These are phyloP conservation scores for Tachina grossa DNA, from an alignment of 2,888 invertebrate genomes.

Conservation along the genomic window DNA sequence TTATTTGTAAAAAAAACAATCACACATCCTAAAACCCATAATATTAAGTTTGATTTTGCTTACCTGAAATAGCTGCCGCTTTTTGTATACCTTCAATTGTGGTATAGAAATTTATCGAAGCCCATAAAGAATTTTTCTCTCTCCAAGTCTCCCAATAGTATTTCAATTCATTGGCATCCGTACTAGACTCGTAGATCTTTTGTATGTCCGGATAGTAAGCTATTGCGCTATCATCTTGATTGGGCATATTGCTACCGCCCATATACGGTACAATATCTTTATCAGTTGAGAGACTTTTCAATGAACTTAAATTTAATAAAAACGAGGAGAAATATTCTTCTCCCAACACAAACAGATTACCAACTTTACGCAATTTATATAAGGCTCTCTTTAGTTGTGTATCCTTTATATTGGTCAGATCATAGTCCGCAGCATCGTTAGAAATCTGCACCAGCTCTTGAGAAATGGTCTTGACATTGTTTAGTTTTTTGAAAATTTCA, in stretches of 20 bases:
- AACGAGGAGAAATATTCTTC: slow-evolving; percentile 80
- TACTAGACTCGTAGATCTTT: slow-evolving; percentile 78
- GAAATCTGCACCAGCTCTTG: slow-evolving; percentile 80
- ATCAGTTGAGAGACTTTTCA: slow-evolving; percentile 79
- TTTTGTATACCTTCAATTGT: slow-evolving; percentile 78
- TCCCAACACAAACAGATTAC: slow-evolving; percentile 78
- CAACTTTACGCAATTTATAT: slow-evolving; percentile 76
- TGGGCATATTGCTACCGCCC: slow-evolving; percentile 78
- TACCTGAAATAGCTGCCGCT: slow-evolving; percentile 78
- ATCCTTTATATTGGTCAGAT: slow-evolving; percentile 74
- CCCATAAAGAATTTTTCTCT: slow-evolving; percentile 79
- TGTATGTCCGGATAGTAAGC: slow-evolving; percentile 80
- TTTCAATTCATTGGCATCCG: slow-evolving; percentile 77
- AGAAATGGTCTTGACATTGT: slow-evolving; percentile 78
- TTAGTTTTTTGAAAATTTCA: slow-evolving; percentile 77
- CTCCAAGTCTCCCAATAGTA: slow-evolving; percentile 81
- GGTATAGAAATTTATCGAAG: slow-evolving; percentile 78
- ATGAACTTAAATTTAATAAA: slow-evolving; percentile 77
- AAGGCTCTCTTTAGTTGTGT: slow-evolving; percentile 76
- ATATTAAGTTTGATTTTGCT: not conserved
- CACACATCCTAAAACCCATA: not conserved
- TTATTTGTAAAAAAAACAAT: not conserved
- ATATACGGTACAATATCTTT: slow-evolving; percentile 85
- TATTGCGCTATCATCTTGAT: slow-evolving; percentile 77
- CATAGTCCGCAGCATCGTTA: slow-evolving; percentile 84